phyloP scores from a whole-genome alignment of 2,888 invertebrate genomes.

The Tubulanus polymorphus region DNA sequence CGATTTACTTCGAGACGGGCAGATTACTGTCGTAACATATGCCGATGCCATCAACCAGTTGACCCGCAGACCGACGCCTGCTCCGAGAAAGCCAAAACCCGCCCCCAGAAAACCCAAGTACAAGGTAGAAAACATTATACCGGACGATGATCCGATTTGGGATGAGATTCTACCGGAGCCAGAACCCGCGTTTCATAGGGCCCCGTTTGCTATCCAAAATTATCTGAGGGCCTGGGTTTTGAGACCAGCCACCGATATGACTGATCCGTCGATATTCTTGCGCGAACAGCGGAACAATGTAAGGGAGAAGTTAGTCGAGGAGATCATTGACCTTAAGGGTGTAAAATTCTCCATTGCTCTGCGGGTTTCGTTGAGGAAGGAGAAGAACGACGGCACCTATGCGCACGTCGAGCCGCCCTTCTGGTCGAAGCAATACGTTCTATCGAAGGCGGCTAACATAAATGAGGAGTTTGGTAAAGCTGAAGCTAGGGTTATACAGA shows the following conservation, averaged over 20 bases:
- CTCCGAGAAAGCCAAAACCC: too few species aligned
- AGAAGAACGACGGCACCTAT: conserved; percentile 6
- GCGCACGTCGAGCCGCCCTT: conserved; percentile 3
- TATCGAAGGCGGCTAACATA: background rate
- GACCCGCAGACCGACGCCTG: too few species aligned
- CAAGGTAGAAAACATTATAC: too few species aligned
- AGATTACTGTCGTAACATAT: too few species aligned
- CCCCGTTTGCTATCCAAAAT: background rate
- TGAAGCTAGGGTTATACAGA: background rate
- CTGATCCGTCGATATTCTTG: background rate
- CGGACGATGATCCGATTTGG: too few species aligned
- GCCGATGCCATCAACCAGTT: too few species aligned
- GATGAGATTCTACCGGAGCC: too few species aligned
- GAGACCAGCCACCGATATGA: too few species aligned
- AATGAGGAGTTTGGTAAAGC: conserved; percentile 1
- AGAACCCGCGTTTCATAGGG: too few species aligned
- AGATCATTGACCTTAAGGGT: background rate
- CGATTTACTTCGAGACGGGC: too few species aligned
- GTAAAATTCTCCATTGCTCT: conserved; percentile 4
- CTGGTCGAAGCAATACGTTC: background rate
- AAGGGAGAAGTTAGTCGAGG: background rate
- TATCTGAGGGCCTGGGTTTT: background rate
- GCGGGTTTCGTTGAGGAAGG: conserved; percentile 3
- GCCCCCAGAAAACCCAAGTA: too few species aligned
- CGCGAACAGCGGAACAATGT: background rate